Evolutionary conservation across 64 coral and sea anemone genomes (phyloP), one percentile per base, ranked within the genome.

Genomic region (Cladopsammia gracilis): DNA sequence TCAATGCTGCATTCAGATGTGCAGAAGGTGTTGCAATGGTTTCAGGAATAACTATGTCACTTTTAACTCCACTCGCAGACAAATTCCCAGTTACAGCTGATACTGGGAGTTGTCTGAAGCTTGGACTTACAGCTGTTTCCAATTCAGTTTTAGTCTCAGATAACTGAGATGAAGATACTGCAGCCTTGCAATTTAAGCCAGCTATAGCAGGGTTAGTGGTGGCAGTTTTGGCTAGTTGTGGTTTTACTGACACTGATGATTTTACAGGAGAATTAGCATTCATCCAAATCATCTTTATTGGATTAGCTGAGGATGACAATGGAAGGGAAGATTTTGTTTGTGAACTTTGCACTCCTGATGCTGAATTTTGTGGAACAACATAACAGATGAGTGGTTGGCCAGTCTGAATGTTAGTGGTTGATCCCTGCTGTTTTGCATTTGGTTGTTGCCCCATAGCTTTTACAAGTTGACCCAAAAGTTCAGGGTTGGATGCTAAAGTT

Each of bases 251-350:
- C 10, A 45, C 61, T 13, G 80, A 44, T 4, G 34, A 62, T 83
- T 83, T 83, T 66, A 83, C 6, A 67, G 46, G 6, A 18, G 67
- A 86, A 23, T 93, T 93, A 13, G 82, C 45, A 93, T 86, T 93
- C 12, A 93, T 61, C 24, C 86, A n/a, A 66, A 93, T 80, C 91
- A 93, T 93, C 25, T 93, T 86, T 7, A 86, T 46, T 56, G 77
- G 91, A 12, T 93, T 82, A 77, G 58, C 49, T 83, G 80, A 83
- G 0, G 80, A 59, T 44, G 78, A 43, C 54, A 58, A 7, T 15
- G 76, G 52, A 64, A 26, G 7, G 16, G 78, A 62, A 46, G 78
- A 83, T 67, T 66, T 66, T 3, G 80, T 47, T 67, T 83, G 80
- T 83, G 80, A 65, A 23, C 43, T 45, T 24, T 66, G 80, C 10